Evolutionary conservation across 1,140 invertebrate genomes (phyloP).

Genomic region (Drosophila simulans): DNA sequence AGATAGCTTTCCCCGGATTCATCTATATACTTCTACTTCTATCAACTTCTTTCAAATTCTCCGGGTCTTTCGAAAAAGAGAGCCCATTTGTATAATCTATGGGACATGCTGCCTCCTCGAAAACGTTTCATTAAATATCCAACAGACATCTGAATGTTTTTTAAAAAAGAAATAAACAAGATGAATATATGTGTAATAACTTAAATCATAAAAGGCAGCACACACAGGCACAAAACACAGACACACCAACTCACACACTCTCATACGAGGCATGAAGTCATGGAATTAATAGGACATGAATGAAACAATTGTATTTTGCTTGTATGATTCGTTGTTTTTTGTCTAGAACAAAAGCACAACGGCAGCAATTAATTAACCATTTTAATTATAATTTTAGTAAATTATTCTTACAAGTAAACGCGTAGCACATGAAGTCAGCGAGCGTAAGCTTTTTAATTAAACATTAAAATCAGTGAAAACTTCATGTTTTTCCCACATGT

Average conservation of each 20-base stretch:
- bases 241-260: conserved; percentile 21
- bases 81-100: conserved; percentile 11
- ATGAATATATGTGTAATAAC: conserved; percentile 35
- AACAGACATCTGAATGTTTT: conserved; percentile 78
- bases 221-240: conserved; percentile 26
- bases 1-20: conserved; percentile 18
- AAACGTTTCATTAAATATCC: conserved; percentile 59
- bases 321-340: conserved; percentile 39
- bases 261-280: conserved; percentile 44
- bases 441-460: conserved; percentile 34
- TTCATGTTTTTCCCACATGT: conserved; percentile 14
- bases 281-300: conserved; percentile 24
- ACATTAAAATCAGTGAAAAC: conserved; percentile 33
- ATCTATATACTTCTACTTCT: conserved; percentile 16
- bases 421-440: conserved; percentile 43
- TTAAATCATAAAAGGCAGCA: conserved; percentile 46
- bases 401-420: conserved; percentile 62
- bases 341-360: conserved; percentile 22
- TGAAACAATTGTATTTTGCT: conserved; percentile 30
- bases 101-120: conserved; percentile 54
- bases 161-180: conserved; percentile 47
- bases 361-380: conserved; percentile 37
- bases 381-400: conserved; percentile 68
- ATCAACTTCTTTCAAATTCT: conserved; percentile 9
- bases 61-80: not conserved